phyloP scores from a whole-genome alignment of 1,140 invertebrate species.

The Drepana arcuata region DNA sequence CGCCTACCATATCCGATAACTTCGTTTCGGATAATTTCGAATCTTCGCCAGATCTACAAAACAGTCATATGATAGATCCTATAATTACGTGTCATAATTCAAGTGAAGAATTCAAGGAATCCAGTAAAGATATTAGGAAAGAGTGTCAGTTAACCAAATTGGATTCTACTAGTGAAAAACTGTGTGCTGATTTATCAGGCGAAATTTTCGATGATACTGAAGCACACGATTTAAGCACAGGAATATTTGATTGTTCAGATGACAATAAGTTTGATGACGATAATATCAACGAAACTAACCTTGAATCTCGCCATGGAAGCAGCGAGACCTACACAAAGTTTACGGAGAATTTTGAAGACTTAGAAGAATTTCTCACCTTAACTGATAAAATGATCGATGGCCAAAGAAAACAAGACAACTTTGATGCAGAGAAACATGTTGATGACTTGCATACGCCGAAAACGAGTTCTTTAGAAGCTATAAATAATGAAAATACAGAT shows the following conservation, averaged over 20 bases:
- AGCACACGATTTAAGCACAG: conserved; percentile 39
- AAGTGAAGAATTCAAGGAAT: not conserved
- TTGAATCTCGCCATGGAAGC: conserved; percentile 43
- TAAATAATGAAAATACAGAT: conserved; percentile 20
- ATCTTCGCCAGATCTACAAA: not conserved
- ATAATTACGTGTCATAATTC: not conserved
- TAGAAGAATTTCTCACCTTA: conserved; percentile 55
- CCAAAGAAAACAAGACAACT: too few species aligned
- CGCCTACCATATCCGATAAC: conserved; percentile 8
- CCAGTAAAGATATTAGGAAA: too few species aligned
- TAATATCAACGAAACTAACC: conserved; percentile 16
- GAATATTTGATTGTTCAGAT: conserved; percentile 32
- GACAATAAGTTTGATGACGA: conserved; percentile 24
- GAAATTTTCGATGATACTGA: conserved; percentile 41
- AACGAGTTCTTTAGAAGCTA: conserved; percentile 45
- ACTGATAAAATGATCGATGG: conserved; percentile 51
- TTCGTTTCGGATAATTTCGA: conserved; percentile 4
- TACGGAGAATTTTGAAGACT: conserved; percentile 43
- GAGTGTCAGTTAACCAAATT: too few species aligned
- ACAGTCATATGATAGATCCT: not conserved
- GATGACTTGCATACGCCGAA: conserved; percentile 45
- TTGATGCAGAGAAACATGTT: conserved; percentile 25
- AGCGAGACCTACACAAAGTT: conserved; percentile 64
- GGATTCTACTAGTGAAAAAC: conserved; percentile 8
- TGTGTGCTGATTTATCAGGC: conserved; percentile 21